Percentiles rank a stretch among this genome's conserved stretches.
These are phyloP conservation scores for Ptychadena robeensis DNA, from an alignment of 2,797 vertebrate species.

Conservation along the genomic window DNA sequence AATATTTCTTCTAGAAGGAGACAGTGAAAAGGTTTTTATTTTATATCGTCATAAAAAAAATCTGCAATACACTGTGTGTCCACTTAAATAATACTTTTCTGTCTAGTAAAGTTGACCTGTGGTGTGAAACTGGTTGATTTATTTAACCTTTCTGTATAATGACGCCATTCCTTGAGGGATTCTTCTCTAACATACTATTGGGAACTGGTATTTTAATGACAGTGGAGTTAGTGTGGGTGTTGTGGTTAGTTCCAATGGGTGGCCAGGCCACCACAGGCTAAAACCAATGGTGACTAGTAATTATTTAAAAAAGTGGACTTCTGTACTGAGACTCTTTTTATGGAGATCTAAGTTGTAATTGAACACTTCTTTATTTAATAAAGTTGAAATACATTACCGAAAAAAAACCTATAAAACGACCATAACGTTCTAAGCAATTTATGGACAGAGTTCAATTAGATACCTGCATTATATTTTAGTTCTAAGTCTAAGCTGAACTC, in stretches of 20 bases:
- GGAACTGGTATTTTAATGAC: constrained; percentile 9
- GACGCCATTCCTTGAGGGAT: not conserved
- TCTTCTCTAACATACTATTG: not conserved
- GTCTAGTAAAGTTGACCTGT: not conserved
- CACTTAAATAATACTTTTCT: not conserved
- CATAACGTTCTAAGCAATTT: no score
- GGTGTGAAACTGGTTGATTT: not conserved
- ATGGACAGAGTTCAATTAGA: no score
- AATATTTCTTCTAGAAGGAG: not conserved
- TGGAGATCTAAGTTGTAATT: not conserved
- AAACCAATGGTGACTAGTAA: constrained; percentile 17
- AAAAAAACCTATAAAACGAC: no score
- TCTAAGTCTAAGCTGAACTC: no score
- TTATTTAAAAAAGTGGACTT: not conserved
- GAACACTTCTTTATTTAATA: not conserved
- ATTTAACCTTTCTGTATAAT: not conserved
- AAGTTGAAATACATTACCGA: not conserved
- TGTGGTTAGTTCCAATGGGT: constrained; percentile 12
- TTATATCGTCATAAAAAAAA: not conserved
- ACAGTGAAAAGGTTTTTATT: not conserved
- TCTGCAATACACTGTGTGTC: not conserved
- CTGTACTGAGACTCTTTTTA: not conserved
- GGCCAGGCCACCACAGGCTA: constrained; percentile 26
- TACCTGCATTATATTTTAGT: no score
- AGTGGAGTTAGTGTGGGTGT: constrained; percentile 7